Evolutionary conservation across 2,888 invertebrate species (phyloP), one percentile per base, ranked within the genome.

Genomic region (Calameuta filiformis): DNA sequence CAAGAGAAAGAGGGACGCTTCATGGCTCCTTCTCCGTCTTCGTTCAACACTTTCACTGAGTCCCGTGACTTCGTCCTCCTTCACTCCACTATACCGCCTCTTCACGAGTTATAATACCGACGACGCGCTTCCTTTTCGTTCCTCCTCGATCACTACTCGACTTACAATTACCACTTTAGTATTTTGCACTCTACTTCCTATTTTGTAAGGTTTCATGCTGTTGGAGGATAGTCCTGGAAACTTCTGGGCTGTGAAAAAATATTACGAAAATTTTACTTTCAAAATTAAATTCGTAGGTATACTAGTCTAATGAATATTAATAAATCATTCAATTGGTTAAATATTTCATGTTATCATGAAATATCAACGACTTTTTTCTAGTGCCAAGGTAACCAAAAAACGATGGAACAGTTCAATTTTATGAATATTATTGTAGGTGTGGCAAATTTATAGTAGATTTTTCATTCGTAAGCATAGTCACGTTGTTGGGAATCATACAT

Each of bases 61-160:
- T 88, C 87, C 86, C 87, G 85, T 87, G 88, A 88, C 86, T 87
- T 82, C 79, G 76, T 77, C 71, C 76, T 79, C 56, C 12, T 23
- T 35, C 34, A 33, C 76, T 40, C 35, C 4, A 4, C 56, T 80
- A 71, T 80, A 15, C 80, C 76, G 34, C 82, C 77, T 73, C 56
- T 56, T 56, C 56, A 34, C 11, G 11, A 71, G 31, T 71, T 11
- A 71, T 31, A 31, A 71, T 31, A 15, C 33, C 35, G 23, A 34
- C 30, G 34, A 15, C 74, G 23, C n/a, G 74, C 74, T 34, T 30
- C 31, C 74, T 35, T 12, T 35, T 31, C 74, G 34, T 30, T 12
- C 35, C 74, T 33, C 74, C 74, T 30, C 74, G 15, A 35, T 74
- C 35, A 35, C 71, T 33, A 34, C 23, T 71, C 34, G 23, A 56